These are phyloP conservation scores for Uloborus plumipes DNA, from an alignment of 2,888 invertebrate genomes.

Conservation along the genomic window DNA sequence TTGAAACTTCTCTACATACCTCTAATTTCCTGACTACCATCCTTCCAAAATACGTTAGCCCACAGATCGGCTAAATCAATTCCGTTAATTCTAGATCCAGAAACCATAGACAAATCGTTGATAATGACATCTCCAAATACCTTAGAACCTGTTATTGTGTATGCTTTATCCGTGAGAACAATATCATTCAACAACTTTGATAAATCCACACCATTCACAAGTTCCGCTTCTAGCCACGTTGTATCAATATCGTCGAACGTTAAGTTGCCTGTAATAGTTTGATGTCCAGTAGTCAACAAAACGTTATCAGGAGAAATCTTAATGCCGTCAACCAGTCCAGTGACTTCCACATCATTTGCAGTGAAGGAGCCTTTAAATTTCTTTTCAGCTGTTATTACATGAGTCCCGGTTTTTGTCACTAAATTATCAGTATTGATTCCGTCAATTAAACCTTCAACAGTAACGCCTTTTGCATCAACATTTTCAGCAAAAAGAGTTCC, in stretches of 20 bases:
- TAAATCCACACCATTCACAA: constrained; percentile 51
- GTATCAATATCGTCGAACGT: constrained; percentile 22
- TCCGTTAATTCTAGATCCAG: constrained; percentile 44
- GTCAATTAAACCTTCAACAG: constrained; percentile 47
- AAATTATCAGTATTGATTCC: constrained; percentile 38
- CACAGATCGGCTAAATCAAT: constrained; percentile 61
- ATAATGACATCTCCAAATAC: constrained; percentile 36
- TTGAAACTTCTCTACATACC: constrained; percentile 18
- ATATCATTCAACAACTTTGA: constrained; percentile 44
- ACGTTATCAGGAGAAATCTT: constrained; percentile 35
- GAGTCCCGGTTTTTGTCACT: constrained; percentile 60
- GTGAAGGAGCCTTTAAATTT: constrained; percentile 24
- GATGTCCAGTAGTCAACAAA: constrained; percentile 54
- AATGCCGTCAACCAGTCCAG: constrained; percentile 53
- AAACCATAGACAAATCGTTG: constrained; percentile 27
- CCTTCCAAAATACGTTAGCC: constrained; percentile 56
- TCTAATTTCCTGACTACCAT: constrained; percentile 50
- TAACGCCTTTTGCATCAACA: constrained; percentile 32
- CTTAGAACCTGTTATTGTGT: constrained; percentile 47
- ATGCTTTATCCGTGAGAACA: constrained; percentile 32
- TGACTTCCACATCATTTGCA: constrained; percentile 39
- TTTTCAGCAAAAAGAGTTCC: constrained; percentile 37
- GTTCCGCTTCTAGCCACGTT: constrained; percentile 24
- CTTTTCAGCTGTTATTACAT: constrained; percentile 53
- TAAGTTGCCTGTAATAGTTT: constrained; percentile 43